Evolutionary conservation across 1,140 invertebrate genomes (phyloP), one percentile per base, ranked within the genome.

Genomic region (Phenacoccus solenopsis): DNA sequence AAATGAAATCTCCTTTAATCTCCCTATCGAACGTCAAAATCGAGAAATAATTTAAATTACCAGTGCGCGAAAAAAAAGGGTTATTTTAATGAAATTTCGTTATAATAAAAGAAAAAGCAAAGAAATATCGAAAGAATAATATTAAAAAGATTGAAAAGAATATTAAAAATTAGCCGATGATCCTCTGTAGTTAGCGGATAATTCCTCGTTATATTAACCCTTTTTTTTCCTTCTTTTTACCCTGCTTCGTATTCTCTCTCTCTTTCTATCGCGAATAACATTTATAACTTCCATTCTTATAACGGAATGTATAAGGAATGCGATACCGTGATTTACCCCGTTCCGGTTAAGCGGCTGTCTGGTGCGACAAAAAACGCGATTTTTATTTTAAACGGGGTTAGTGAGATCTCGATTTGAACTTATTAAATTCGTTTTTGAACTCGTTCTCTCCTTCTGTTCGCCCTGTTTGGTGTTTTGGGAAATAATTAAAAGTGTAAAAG

Each of bases 61-160:
- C 38, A 49, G 38, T 9, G 16, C 38, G 16, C 38, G 38, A 49
- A 49, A 49, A 49, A 49, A 64, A 25, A 64, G 59, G 59, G 59
- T 64, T 64, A 64, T 24, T 64, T 64, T 64, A 64, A 64, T 64
- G 25, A 64, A 64, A 64, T 64, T 64, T 64, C 20, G 20, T 24
- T 64, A 64, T 16, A 25, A 64, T 24, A 64, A 64, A 64, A 64
- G 59, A 64, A 27, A 64, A 64, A 64, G 25, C 25, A 64, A 20
- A n/a, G n/a, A n/a, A n/a, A 24, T 64, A 27, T 64, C 16, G 59
- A 64, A 64, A 64, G 59, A 64, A 64, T 64, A 64, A 64, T 64
- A 64, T 64, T 64, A 64, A 64, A 64, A 64, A 64, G 59, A 64
- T 64, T 64, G 25, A 64, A 27, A 64, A 64, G 59, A 64, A 64